Conservation (phyloP, 2,888 invertebrate genomes). For the Yponomeuta sedellus region DNA sequence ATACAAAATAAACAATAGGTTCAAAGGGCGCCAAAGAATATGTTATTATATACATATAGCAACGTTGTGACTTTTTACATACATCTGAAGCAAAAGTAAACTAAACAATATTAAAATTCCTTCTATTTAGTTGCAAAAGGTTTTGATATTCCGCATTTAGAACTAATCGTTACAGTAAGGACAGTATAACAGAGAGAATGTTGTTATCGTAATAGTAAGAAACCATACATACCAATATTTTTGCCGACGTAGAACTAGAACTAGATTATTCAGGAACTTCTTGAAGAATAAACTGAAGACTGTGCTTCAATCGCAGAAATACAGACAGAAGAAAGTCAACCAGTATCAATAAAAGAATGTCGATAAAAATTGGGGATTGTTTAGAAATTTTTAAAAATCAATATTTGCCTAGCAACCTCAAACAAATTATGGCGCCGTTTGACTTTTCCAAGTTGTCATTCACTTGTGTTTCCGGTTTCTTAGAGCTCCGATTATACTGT, state of each 20-base stretch:
- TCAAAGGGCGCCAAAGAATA: not conserved
- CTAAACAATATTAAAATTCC: no score
- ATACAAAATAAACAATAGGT: not conserved
- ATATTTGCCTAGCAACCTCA: constrained; percentile 49
- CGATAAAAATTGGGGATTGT: not conserved
- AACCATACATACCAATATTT: no score
- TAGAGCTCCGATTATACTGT: not conserved
- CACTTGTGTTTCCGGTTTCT: constrained; percentile 9
- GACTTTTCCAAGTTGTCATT: not conserved
- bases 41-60: no score
- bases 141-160: no score
- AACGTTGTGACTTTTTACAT: no score
- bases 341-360: constrained; percentile 3
- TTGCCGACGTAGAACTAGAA: no score
- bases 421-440: constrained; percentile 58
- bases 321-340: constrained; percentile 29
- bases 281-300: not conserved
- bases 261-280: not conserved
- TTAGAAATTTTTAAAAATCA: constrained; percentile 34
- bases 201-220: no score
- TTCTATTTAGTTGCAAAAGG: no score
- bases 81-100: no score
- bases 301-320: not conserved
- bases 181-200: no score
- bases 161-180: no score